Conservation (phyloP, 2,888 invertebrate species). For the Thalpophila matura region DNA sequence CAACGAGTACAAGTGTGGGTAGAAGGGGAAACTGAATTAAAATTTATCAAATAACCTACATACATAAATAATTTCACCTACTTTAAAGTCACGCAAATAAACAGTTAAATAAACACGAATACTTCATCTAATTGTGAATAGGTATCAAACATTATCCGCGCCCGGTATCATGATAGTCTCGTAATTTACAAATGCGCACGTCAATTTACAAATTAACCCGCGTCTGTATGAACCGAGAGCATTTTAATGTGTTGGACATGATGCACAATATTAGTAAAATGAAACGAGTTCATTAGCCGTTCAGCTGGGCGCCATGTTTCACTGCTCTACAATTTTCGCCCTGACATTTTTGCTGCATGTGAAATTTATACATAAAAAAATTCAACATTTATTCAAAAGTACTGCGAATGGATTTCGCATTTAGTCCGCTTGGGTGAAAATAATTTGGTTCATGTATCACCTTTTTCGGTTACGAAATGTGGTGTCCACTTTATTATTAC, state of each 20-base stretch:
- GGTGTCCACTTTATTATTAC: constrained; percentile 27
- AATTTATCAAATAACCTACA: constrained; percentile 7
- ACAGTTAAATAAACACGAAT: constrained; percentile 8
- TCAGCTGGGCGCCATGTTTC: constrained; percentile 85
- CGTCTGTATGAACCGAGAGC: constrained; percentile 46
- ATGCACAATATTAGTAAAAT: constrained; percentile 83
- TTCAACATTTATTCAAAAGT: constrained; percentile 64
- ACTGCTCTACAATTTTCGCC: constrained; percentile 79
- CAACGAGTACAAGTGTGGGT: neutral
- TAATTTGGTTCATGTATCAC: constrained; percentile 40
- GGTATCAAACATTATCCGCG: constrained; percentile 20
- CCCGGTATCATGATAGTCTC: constrained; percentile 38
- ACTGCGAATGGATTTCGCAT: constrained; percentile 44
- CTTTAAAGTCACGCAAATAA: constrained; percentile 4
- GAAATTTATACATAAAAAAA: constrained; percentile 73
- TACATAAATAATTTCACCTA: constrained; percentile 1
- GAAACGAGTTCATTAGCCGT: constrained; percentile 85
- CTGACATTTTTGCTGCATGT: constrained; percentile 80
- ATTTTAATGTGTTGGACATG: constrained; percentile 76
- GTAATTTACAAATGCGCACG: constrained; percentile 53
- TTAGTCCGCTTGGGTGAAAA: constrained; percentile 25
- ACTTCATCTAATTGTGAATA: constrained; percentile 29
- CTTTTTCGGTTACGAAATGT: constrained; percentile 37
- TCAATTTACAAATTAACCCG: constrained; percentile 61
- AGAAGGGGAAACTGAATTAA: constrained; percentile 35